Conservation (phyloP, 2,113 vertebrate genomes). For the Phainopepla nitens region DNA sequence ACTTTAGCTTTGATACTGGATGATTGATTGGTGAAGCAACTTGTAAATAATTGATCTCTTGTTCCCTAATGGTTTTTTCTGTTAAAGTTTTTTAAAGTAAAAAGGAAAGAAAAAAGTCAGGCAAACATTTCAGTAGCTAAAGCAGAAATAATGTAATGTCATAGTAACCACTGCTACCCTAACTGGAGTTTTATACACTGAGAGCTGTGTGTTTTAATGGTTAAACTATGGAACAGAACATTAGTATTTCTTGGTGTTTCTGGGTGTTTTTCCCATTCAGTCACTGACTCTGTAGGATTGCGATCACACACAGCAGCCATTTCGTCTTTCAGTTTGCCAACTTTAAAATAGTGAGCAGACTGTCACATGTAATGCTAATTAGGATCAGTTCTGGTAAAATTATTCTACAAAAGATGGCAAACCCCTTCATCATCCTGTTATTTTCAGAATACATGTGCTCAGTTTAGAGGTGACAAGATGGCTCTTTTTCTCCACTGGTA, state of each 20-base stretch:
- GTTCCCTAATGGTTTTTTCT: slow-evolving; percentile 35
- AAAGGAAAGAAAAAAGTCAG: neutral
- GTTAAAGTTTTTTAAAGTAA: slow-evolving; percentile 31
- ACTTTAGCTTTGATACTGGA: slow-evolving; percentile 58
- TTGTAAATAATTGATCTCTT: slow-evolving; percentile 66
- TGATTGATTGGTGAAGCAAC: slow-evolving; percentile 67
- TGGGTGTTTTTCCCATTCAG: neutral
- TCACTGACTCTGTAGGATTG: neutral
- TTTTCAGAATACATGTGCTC: neutral
- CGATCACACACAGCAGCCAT: neutral
- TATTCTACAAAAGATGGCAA: neutral
- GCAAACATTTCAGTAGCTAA: neutral
- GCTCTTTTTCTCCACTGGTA: neutral
- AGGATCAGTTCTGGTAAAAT: neutral
- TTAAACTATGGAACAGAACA: neutral
- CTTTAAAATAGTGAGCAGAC: neutral
- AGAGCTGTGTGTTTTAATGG: neutral
- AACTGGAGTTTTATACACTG: neutral
- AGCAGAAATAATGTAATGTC: neutral
- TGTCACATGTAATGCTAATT: neutral
- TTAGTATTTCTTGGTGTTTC: neutral
- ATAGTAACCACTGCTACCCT: neutral
- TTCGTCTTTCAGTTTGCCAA: neutral
- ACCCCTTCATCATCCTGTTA: neutral
- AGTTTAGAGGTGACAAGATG: neutral